Percentiles rank a stretch among this genome's conserved stretches.
Evolutionary conservation across 2,113 vertebrate species (phyloP).

Genomic region (Perccottus glenii): DNA sequence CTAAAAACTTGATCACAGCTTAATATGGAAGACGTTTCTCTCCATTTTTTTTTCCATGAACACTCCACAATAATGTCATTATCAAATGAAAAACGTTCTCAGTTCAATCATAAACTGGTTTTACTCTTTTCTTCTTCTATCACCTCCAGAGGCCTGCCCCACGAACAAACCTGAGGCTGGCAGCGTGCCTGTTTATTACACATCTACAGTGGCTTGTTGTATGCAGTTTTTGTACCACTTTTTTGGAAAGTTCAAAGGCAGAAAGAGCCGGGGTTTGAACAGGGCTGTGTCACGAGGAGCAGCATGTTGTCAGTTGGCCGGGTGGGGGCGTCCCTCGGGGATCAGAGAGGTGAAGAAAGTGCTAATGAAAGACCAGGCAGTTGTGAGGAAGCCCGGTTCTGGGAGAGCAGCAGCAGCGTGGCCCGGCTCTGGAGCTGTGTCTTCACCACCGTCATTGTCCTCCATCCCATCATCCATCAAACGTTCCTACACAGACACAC

Average conservation of each 20-base stretch:
- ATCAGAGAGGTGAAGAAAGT: slow-evolving; percentile 97
- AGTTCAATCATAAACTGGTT: neutral
- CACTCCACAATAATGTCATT: slow-evolving; percentile 13
- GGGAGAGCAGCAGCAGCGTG: slow-evolving; percentile 53
- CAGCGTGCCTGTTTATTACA: neutral
- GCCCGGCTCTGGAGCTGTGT: slow-evolving; percentile 79
- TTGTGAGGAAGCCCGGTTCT: slow-evolving; percentile 85
- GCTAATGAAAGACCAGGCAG: slow-evolving; percentile 95
- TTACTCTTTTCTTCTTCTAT: neutral
- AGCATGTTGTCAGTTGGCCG: slow-evolving; percentile 83
- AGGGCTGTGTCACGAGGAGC: neutral
- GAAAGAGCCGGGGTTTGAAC: neutral
- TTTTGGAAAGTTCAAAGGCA: no score
- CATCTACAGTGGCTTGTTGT: neutral
- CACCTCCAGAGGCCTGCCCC: neutral
- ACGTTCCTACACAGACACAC: slow-evolving; percentile 82
- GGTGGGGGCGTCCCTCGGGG: slow-evolving; percentile 90
- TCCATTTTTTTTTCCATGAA: neutral
- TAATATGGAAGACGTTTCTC: slow-evolving; percentile 53
- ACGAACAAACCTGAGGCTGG: neutral
- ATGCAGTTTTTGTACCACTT: slow-evolving; percentile 1
- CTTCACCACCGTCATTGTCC: slow-evolving; percentile 79
- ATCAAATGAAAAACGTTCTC: slow-evolving; percentile 17
- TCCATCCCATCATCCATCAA: slow-evolving; percentile 96
- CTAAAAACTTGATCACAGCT: slow-evolving; percentile 24